These are phyloP conservation scores for Cheilosia vernalis DNA, from an alignment of 2,888 invertebrate species.

Conservation along the genomic window DNA sequence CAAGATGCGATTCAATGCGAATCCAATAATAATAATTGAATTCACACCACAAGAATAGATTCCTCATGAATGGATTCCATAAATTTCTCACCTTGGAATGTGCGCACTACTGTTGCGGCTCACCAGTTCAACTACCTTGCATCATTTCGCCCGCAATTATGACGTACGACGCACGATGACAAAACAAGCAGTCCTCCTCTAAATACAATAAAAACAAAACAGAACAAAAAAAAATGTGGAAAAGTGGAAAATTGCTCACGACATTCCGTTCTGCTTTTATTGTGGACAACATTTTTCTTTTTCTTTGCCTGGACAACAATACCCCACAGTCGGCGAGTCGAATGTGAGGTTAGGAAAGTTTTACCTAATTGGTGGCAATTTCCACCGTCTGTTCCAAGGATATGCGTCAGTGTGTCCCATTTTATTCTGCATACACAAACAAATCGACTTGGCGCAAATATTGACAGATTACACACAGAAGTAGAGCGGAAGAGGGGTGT, in stretches of 20 bases:
- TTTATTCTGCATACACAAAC: background rate
- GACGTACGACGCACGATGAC: background rate
- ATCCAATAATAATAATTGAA: slow-evolving; percentile 40
- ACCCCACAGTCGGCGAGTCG: background rate
- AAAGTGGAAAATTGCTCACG: slow-evolving; percentile 9
- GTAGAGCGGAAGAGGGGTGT: background rate
- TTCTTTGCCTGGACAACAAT: background rate
- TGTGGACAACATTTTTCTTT: slow-evolving; percentile 10
- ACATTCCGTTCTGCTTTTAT: slow-evolving; percentile 7
- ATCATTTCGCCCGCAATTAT: background rate
- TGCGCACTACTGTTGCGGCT: slow-evolving; percentile 30
- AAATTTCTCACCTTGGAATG: slow-evolving; percentile 37
- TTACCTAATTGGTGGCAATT: slow-evolving; percentile 50
- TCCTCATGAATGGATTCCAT: slow-evolving; percentile 14
- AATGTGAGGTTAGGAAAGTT: slow-evolving; percentile 24
- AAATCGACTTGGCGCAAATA: slow-evolving; percentile 27
- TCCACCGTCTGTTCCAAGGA: slow-evolving; percentile 39
- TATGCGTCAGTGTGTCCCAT: slow-evolving; percentile 1
- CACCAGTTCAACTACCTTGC: slow-evolving; percentile 41
- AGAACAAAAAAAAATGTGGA: background rate
- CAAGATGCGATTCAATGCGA: background rate
- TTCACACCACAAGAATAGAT: background rate
- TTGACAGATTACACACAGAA: slow-evolving; percentile 28
- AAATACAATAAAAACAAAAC: slow-evolving; percentile 23
- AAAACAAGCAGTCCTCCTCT: background rate